Conservation (phyloP, 1,140 invertebrate species). For the Myzus persicae region DNA sequence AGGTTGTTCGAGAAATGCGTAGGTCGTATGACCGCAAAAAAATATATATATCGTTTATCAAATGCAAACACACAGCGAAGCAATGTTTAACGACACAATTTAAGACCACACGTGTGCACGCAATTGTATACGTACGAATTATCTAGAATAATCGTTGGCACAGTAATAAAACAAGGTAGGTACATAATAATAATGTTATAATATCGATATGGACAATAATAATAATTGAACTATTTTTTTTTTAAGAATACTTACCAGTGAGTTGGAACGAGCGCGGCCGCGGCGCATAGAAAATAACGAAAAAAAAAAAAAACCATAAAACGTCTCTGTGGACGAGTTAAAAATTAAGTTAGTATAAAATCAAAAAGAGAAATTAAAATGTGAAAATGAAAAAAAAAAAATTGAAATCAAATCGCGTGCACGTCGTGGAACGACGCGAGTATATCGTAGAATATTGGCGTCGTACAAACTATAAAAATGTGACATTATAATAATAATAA, state of each 20-base stretch:
- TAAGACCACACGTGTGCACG: neutral
- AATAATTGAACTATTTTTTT: too few species aligned
- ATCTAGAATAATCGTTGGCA: neutral
- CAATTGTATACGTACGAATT: neutral
- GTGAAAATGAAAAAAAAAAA: neutral
- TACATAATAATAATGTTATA: neutral
- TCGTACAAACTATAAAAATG: neutral
- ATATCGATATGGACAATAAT: neutral
- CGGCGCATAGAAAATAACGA: neutral
- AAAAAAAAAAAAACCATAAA: neutral
- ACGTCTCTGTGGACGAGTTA: neutral
- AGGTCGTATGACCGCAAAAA: neutral
- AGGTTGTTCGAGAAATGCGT: neutral
- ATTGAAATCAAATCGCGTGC: neutral
- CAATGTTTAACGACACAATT: neutral
- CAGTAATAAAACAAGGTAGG: neutral
- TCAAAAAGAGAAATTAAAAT: neutral
- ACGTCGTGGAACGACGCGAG: neutral
- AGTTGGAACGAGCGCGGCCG: neutral
- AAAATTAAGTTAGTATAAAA: neutral
- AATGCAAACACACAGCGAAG: neutral
- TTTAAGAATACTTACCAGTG: neutral
- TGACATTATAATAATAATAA: too few species aligned
- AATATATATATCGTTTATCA: neutral
- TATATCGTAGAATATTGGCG: neutral